Base-by-base conservation (phyloP, 2,113 vertebrate species). In the Lipophrys pholis region DNA sequence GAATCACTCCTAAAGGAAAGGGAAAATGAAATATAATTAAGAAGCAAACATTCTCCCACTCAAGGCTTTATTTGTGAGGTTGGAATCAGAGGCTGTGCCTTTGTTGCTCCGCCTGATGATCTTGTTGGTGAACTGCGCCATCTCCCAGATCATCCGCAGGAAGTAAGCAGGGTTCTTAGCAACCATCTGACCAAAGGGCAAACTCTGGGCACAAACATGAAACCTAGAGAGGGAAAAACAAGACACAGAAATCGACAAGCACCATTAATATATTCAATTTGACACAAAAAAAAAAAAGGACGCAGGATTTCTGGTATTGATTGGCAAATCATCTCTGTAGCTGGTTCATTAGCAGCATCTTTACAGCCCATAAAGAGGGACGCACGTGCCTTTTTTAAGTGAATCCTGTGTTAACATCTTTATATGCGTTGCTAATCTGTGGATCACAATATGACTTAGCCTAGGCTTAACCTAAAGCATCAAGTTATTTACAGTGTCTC, bases 171-270 rank as follows among this genome's bases (percentile, higher is more conserved):
- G 95, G 82, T 96, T 98, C 61, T 92, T 95, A 48, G 87, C 83
- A 39, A 97, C 93, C 0, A 59, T 83, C 89, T 96, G 96, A 14
- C 90, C 91, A 73, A 97, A 96, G 0, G 97, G 97, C 48, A 98
- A 90, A 75, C 94, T 95, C 63, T 92, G 92, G 77, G 92, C 94
- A 73, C 97, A 98, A 0, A 95, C 95, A 1, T 97, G 96, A 73
- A 97, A 97, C 89, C 97, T 99, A 62, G 16, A 60, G 46, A 63
- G 39, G 39, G 49, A 56, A 56, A 7, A 12, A 39, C 39, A 8
- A 6, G 41, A 52, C 5, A 78, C 0, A 6, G 35, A 61, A 30
- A 30, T 30, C 21, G 16, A 54, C 7, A 7, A 6, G 30, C 12
- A 15, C 21, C 2, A 4, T 38, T 51, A 14, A 61, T 40, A 54